Percentiles rank a stretch among this genome's conserved stretches.
phyloP scores from a whole-genome alignment of 2,113 vertebrate species.

The Pomatorhinus ruficollis region DNA sequence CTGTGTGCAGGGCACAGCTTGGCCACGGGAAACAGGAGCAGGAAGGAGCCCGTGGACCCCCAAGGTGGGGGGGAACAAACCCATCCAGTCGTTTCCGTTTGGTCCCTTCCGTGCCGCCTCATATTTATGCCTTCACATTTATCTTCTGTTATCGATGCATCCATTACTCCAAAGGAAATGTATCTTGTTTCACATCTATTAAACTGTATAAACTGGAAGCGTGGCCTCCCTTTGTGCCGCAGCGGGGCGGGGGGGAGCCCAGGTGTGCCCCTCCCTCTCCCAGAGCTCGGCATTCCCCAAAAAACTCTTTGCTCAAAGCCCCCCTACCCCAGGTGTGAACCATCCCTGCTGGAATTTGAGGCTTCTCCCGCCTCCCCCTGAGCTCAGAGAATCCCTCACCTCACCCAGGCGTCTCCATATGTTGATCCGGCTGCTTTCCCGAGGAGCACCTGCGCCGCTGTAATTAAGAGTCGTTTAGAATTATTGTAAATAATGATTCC shows the following conservation, averaged over 20 bases:
- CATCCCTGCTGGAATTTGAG: neutral
- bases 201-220: slow-evolving; percentile 72
- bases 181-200: slow-evolving; percentile 73
- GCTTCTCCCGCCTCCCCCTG: neutral
- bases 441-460: neutral
- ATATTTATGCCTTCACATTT: slow-evolving; percentile 67
- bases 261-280: neutral
- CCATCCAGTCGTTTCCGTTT: neutral
- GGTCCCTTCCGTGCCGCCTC: slow-evolving; percentile 40
- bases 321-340: neutral
- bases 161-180: slow-evolving; percentile 65
- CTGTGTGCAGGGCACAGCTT: neutral
- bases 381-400: neutral
- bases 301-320: neutral
- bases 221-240: slow-evolving; percentile 51
- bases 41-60: neutral
- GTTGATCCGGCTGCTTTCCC: neutral
- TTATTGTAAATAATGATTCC: neutral
- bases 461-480: neutral
- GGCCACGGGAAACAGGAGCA: accelerated
- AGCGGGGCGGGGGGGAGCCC: neutral
- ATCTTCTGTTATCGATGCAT: slow-evolving; percentile 70
- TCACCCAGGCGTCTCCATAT: neutral
- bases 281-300: neutral
- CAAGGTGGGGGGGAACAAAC: neutral